Base-by-base conservation (phyloP, 2,113 vertebrate genomes). In the Pelodiscus sinensis region DNA sequence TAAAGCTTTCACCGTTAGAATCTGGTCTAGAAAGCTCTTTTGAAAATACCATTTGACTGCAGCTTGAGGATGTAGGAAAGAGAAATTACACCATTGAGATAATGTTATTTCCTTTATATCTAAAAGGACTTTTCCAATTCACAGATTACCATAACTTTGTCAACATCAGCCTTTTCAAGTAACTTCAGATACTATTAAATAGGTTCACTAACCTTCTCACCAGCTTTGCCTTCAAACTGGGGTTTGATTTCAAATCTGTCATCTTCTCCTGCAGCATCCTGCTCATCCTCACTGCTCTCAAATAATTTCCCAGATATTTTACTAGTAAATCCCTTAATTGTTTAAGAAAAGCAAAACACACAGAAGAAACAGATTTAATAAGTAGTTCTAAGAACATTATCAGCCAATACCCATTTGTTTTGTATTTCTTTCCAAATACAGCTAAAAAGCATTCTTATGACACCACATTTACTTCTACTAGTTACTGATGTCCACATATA, bases 211-310 rank as follows among this genome's bases (percentile, higher is more conserved):
- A 99, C 99, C 98, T 99, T 99, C 86, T 98, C 98, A 96, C 99
- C 99, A 75, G 98, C 98, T 98, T 90, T 98, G 91, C 99, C 99
- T 97, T 99, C 99, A 98, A 99, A 99, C 94, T 99, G 98, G 85
- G 99, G 98, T 91, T 99, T 99, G 94, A 99, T 98, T 96, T 98
- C 97, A 96, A 99, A 99, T 79, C 98, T 97, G 11, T 97, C 95
- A 18, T 98, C 97, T 12, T 96, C 96, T 0, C 98, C 98, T 0
- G 96, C 94, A 4, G 92, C 97, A 8, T 97, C 98, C 6, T 98
- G 97, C 27, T 99, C 98, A 58, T 98, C 98, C 5, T 98, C 98
- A 0, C 98, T 99, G 97, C 97, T 98, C 18, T 97, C 98, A 95
- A 99, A 99, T 55, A 99, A 97, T 87, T 94, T 98, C 89, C 97